These are phyloP conservation scores for Dryobotodes eremita DNA, from an alignment of 2,888 invertebrate genomes.

Conservation along the genomic window DNA sequence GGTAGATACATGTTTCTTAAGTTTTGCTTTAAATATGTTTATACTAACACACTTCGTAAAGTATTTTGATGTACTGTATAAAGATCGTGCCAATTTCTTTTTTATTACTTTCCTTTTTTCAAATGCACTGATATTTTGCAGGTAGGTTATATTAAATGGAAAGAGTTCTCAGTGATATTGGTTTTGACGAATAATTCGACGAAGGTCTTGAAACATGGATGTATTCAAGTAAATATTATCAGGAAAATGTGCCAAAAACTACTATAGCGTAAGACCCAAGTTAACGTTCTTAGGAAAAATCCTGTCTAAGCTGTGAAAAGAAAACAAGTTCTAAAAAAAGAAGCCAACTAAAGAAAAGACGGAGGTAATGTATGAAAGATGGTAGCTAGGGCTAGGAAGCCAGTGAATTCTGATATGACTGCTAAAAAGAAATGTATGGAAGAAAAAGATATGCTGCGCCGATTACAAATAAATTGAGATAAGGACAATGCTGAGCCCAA, in stretches of 20 bases:
- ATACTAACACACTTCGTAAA: no score
- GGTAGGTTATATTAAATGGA: neutral
- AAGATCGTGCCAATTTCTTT: neutral
- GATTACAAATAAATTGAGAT: neutral
- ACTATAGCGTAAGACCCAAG: no score
- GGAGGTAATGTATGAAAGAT: neutral
- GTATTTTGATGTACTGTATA: slow-evolving; percentile 16
- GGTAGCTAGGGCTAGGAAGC: neutral
- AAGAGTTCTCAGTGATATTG: neutral
- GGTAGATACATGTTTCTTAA: no score
- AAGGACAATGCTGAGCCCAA: neutral
- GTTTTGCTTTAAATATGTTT: no score
- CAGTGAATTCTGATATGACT: neutral
- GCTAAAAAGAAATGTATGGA: neutral
- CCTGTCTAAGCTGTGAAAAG: no score
- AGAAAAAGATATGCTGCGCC: neutral
- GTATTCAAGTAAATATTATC: neutral
- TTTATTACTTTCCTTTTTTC: neutral
- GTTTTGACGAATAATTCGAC: neutral
- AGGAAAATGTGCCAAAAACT: neutral
- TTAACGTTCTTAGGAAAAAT: no score
- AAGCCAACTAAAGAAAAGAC: neutral
- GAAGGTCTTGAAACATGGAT: neutral
- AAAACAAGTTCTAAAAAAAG: neutral
- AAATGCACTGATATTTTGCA: neutral